Percentiles rank a stretch among this genome's conserved stretches.
phyloP scores from a whole-genome alignment of 2,113 vertebrate genomes.

The Triplophysa dalaica region DNA sequence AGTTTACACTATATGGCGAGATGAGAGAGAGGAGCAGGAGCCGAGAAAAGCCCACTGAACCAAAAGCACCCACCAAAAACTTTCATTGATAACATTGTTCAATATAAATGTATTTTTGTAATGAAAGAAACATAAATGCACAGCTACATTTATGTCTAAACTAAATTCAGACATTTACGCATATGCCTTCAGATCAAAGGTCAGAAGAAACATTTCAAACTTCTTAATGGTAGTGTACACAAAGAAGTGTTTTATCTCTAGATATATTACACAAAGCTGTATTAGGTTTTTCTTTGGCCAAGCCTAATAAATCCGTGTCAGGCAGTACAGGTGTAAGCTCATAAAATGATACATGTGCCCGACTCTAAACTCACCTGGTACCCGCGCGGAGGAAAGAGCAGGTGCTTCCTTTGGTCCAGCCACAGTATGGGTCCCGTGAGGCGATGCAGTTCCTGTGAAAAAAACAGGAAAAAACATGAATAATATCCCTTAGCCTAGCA shows the following conservation, averaged over 20 bases:
- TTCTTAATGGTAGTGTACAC: background rate
- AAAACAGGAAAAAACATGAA: constrained; percentile 26
- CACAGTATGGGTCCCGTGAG: constrained; percentile 92
- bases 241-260: background rate
- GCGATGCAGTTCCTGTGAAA: constrained; percentile 85
- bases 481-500: constrained; percentile 23
- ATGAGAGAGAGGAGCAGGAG: too few relatives aligned
- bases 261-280: too few relatives aligned
- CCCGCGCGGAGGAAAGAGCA: constrained; percentile 86
- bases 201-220: too few relatives aligned
- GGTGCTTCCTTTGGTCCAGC: constrained; percentile 87
- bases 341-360: background rate
- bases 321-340: background rate
- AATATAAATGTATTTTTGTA: too few relatives aligned
- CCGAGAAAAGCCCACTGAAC: too few relatives aligned
- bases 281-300: background rate
- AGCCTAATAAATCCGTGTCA: background rate
- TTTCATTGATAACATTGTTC: too few relatives aligned
- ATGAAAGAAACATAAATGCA: too few relatives aligned
- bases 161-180: too few relatives aligned
- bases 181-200: too few relatives aligned
- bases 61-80: too few relatives aligned
- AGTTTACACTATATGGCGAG: too few relatives aligned
- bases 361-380: constrained; percentile 77
- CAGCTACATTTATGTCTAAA: too few relatives aligned